Evolutionary conservation across 2,888 invertebrate genomes (phyloP).

Genomic region (Mayetiola destructor): DNA sequence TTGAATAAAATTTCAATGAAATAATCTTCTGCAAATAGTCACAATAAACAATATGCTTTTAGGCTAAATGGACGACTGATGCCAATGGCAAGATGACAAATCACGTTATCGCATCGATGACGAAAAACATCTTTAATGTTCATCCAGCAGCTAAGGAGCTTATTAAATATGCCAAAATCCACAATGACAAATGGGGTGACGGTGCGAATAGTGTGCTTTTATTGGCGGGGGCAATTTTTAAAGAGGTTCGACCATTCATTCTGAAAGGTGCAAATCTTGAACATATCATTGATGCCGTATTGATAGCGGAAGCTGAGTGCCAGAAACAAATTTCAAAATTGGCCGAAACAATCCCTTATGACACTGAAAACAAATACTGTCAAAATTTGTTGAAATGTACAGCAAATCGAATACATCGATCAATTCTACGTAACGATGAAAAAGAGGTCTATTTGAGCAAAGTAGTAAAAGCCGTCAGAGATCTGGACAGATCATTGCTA

Average conservation of each 20-base stretch:
- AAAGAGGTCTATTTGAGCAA: conserved; percentile 91
- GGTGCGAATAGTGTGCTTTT: conserved; percentile 97
- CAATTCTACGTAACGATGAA: conserved; percentile 90
- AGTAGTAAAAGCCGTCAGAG: conserved; percentile 93
- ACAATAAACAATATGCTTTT: too few species aligned
- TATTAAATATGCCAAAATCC: conserved; percentile 97
- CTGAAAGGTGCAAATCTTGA: conserved; percentile 96
- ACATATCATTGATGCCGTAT: too few species aligned
- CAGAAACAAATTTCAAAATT: conserved; percentile 70
- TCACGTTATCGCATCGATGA: too few species aligned
- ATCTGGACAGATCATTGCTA: conserved; percentile 66
- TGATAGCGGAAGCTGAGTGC: too few species aligned
- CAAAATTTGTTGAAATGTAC: conserved; percentile 73
- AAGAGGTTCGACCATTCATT: conserved; percentile 84
- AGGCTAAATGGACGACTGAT: too few species aligned
- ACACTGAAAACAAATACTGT: conserved; percentile 36
- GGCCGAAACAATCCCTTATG: conserved; percentile 61
- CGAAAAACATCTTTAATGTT: too few species aligned
- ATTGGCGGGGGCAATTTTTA: conserved; percentile 87
- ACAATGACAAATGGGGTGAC: conserved; percentile 95
- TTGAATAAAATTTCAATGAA: too few species aligned
- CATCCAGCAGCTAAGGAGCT: conserved; percentile 97
- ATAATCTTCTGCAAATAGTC: too few species aligned
- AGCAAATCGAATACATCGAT: conserved; percentile 87
- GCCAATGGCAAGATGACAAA: too few species aligned